A percentile compares a stretch with the other conserved stretches of the same genome.
Evolutionary conservation across 2,797 vertebrate genomes (phyloP).

Genomic region (Cyprinella venusta): DNA sequence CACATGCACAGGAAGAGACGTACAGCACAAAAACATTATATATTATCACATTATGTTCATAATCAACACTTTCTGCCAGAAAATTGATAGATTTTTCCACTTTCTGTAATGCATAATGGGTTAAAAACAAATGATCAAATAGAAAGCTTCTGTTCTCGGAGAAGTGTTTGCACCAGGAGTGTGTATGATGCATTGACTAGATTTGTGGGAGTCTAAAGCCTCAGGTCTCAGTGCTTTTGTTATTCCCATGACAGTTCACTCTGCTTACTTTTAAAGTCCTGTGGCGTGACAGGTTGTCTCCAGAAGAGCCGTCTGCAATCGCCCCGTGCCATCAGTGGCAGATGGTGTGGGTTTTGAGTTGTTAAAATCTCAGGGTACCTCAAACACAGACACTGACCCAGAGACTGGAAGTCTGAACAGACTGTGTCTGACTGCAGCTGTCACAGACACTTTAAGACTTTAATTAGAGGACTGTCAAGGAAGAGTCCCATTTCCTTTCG

Average conservation of each 20-base stretch:
- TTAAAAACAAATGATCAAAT: too few species aligned
- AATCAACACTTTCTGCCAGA: too few species aligned
- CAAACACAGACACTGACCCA: slow-evolving; percentile 9
- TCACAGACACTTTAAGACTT: slow-evolving; percentile 24
- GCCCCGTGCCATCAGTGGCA: slow-evolving; percentile 8
- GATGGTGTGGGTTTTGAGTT: slow-evolving; percentile 6
- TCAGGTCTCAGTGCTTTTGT: background rate
- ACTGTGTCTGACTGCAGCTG: slow-evolving; percentile 19
- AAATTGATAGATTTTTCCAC: background rate
- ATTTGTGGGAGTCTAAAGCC: background rate
- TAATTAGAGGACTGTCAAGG: slow-evolving; percentile 36
- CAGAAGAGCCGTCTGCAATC: slow-evolving; percentile 4
- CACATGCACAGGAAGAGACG: background rate
- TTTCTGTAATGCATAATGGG: background rate
- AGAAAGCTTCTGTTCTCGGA: background rate
- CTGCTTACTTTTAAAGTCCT: slow-evolving; percentile 9
- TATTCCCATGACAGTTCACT: background rate
- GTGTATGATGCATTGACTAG: background rate
- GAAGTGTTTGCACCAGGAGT: background rate
- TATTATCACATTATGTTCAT: too few species aligned
- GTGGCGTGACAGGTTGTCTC: slow-evolving; percentile 1
- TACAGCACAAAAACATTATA: background rate
- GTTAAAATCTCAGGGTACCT: slow-evolving; percentile 23
- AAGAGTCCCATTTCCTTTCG: slow-evolving; percentile 1
- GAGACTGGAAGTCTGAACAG: slow-evolving; percentile 5